These are phyloP conservation scores for Chascanopsetta lugubris DNA, from an alignment of 2,113 vertebrate genomes.

Conservation along the genomic window DNA sequence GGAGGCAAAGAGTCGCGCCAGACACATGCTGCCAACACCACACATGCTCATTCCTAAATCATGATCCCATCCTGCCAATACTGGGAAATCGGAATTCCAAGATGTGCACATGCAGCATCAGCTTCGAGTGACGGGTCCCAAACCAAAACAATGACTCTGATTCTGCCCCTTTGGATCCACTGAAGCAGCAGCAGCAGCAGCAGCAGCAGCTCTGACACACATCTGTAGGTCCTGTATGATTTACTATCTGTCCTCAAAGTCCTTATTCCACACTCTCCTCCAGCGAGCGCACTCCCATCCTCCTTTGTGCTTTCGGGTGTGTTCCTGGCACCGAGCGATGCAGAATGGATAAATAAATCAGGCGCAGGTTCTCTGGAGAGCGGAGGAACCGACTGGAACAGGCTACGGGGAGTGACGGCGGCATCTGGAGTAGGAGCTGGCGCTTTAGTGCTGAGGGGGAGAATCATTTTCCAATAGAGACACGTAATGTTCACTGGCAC, in stretches of 20 bases:
- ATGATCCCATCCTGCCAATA: conserved; percentile 70
- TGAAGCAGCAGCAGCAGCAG: conserved; percentile 14
- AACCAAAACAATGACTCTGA: conserved; percentile 31
- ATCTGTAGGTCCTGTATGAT: conserved; percentile 42
- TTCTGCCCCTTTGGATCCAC: not conserved
- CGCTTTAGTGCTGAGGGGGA: conserved; percentile 33
- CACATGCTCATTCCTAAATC: conserved; percentile 74
- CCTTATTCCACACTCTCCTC: conserved; percentile 29
- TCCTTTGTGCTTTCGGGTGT: conserved; percentile 48
- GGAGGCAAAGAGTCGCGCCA: conserved; percentile 36
- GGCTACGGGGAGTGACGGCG: conserved; percentile 51
- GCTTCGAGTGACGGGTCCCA: conserved; percentile 51
- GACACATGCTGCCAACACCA: conserved; percentile 52
- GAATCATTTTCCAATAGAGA: conserved; percentile 36
- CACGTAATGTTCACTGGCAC: conserved; percentile 17
- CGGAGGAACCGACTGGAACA: conserved; percentile 45
- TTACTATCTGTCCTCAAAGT: conserved; percentile 46
- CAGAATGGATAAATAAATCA: conserved; percentile 74
- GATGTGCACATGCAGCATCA: conserved; percentile 35
- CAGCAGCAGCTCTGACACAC: conserved; percentile 33
- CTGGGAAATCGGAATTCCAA: conserved; percentile 63
- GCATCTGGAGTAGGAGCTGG: conserved; percentile 56
- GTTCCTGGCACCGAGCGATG: conserved; percentile 59
- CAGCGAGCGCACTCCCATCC: conserved; percentile 37
- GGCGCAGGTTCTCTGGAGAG: conserved; percentile 54